Conservation (phyloP, 2,797 vertebrate genomes). For the Naso thynnoides region DNA sequence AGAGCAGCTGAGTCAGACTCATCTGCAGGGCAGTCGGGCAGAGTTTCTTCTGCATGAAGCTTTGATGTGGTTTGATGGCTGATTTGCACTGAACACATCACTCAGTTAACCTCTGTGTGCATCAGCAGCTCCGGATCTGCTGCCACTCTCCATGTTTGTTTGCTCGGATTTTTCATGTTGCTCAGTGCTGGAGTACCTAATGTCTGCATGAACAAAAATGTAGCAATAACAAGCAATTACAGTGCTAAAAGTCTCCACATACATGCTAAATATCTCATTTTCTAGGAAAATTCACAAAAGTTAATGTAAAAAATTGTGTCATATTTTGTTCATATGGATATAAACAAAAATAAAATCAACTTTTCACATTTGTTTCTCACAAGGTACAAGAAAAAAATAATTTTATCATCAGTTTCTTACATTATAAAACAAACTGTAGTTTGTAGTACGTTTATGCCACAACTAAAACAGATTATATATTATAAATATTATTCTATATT, state of each 20-base stretch:
- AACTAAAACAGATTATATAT: too few relatives aligned
- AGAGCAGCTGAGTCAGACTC: slow-evolving; percentile 33
- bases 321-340: neutral
- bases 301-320: neutral
- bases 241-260: neutral
- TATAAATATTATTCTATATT: too few relatives aligned
- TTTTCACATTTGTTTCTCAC: neutral
- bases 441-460: too few relatives aligned
- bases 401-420: too few relatives aligned
- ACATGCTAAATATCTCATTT: too few relatives aligned
- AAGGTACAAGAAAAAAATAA: too few relatives aligned
- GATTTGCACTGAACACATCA: slow-evolving; percentile 23
- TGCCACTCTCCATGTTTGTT: neutral
- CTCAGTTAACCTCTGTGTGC: slow-evolving; percentile 14
- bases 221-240: neutral
- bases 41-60: slow-evolving; percentile 1
- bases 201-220: neutral
- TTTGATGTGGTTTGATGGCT: slow-evolving; percentile 22
- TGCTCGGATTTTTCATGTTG: neutral
- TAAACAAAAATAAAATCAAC: neutral
- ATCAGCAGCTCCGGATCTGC: slow-evolving; percentile 31
- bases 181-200: slow-evolving; percentile 7
- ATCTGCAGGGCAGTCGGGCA: neutral
- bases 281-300: neutral
- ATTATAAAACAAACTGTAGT: too few relatives aligned